Evolutionary conservation across 1,140 invertebrate species (phyloP).

Genomic region (Trachymyrmex cornetzi): DNA sequence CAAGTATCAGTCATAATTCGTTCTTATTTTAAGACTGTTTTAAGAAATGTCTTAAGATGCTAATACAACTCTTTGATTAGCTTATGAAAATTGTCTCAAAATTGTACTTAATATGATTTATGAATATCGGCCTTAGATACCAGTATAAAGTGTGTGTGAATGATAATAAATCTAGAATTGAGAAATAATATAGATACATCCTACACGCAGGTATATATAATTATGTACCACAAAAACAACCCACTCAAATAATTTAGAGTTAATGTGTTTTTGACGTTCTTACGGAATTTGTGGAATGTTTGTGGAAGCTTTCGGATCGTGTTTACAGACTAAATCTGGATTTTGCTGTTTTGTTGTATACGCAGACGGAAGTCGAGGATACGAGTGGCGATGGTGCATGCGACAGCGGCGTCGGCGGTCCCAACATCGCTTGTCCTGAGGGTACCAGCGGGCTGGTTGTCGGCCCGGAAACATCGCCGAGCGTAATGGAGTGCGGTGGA

Average conservation of each 20-base stretch:
- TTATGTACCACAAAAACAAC: not conserved
- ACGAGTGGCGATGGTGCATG: conserved; percentile 76
- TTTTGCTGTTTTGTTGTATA: conserved; percentile 61
- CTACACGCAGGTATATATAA: too few species aligned
- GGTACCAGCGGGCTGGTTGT: conserved; percentile 66
- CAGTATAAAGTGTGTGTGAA: too few species aligned
- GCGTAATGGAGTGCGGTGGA: conserved; percentile 85
- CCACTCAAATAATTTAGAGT: not conserved
- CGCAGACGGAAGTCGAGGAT: conserved; percentile 82
- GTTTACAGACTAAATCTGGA: not conserved
- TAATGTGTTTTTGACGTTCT: not conserved
- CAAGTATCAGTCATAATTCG: too few species aligned
- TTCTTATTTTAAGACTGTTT: too few species aligned
- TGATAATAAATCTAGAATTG: not conserved
- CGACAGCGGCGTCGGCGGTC: conserved; percentile 73
- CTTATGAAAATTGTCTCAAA: too few species aligned
- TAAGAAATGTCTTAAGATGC: too few species aligned
- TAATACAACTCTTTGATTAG: too few species aligned
- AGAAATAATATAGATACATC: not conserved
- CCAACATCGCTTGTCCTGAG: conserved; percentile 67
- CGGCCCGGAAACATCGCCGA: conserved; percentile 76
- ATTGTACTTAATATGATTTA: too few species aligned
- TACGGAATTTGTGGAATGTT: not conserved
- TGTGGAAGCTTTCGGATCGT: not conserved
- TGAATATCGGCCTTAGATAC: too few species aligned